Base-by-base conservation (phyloP, 2,113 vertebrate genomes). In the Salminus brasiliensis region DNA sequence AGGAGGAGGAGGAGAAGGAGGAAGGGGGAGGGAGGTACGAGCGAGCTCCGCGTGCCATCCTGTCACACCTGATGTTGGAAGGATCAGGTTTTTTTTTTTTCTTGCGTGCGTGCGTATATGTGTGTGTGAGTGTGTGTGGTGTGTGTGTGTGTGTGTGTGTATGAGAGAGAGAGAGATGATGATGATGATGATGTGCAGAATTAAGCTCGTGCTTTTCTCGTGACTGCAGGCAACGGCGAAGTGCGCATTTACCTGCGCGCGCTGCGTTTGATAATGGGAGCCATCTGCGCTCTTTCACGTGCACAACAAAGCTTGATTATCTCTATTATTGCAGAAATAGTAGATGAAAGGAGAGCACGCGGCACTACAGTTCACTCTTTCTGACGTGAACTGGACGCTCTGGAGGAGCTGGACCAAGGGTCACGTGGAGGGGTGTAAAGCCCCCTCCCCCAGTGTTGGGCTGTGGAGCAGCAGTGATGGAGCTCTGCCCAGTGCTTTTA, bases 31-130 rank as follows among this genome's bases (percentile, higher is more conserved):
- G 6, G 43, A 13, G 43, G 43, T 94, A 95, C 89, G 92, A 92
- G 91, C 89, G 78, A 15, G 82, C 85, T 88, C 88, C 15, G 74
- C 59, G 87, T 91, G 91, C 91, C 88, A 92, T 91, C 85, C 83
- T 83, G 88, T 91, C 90, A 89, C 83, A 93, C 91, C 93, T 94
- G 92, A 92, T 85, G 88, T 80, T 86, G 80, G 69, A 83, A 77
- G 65, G 82, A 80, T 78, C 85, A 78, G 85, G 85, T 83, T 85
- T 89, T 74, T 83, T 87, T 76, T 52, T 13, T 4, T 45, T 32
- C 10, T 30, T 13, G 18, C 62, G 15, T 2, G 16, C 45, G 11
- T 32, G 55, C 36, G 67, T 49, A 49, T 36, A 36, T 75, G 72
- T 5, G 18, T n/a, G 76, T 18, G 41, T 49, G 67, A 66, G 34